phyloP scores from a whole-genome alignment of 2,888 invertebrate genomes.

The Conistra vaccinii region DNA sequence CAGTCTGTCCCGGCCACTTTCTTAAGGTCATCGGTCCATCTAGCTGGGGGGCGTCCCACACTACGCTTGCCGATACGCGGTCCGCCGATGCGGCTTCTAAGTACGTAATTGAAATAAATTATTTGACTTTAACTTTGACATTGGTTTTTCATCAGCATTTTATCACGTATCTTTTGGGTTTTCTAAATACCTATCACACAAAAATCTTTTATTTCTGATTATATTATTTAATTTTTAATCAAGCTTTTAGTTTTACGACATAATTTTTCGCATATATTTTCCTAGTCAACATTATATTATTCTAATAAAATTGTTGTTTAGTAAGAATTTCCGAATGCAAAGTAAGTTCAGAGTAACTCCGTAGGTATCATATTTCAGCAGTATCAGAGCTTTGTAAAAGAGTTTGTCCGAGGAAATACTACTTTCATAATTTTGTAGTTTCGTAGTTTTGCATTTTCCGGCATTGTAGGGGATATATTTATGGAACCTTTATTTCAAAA shows the following conservation, averaged over 20 bases:
- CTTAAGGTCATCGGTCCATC: too few relatives aligned
- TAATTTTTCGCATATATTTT: background rate
- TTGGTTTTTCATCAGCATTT: background rate
- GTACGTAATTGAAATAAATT: too few relatives aligned
- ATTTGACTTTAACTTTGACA: too few relatives aligned
- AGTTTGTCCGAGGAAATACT: background rate
- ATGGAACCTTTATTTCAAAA: too few relatives aligned
- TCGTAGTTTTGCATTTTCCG: background rate
- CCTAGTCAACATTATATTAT: background rate
- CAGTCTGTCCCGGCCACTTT: too few relatives aligned
- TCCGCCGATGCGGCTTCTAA: too few relatives aligned
- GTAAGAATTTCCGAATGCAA: background rate
- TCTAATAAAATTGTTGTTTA: background rate
- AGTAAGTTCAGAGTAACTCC: conserved; percentile 10
- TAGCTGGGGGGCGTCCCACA: too few relatives aligned
- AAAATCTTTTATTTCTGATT: background rate
- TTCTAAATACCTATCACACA: background rate
- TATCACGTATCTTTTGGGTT: background rate
- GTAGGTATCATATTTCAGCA: conserved; percentile 23
- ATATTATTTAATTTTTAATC: background rate
- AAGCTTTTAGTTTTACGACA: background rate
- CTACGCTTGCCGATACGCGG: too few relatives aligned
- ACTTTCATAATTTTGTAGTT: background rate
- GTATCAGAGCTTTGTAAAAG: conserved; percentile 8
- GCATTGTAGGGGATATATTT: background rate